phyloP scores from a whole-genome alignment of 2,113 vertebrate genomes.

The Rhombomys opimus region DNA sequence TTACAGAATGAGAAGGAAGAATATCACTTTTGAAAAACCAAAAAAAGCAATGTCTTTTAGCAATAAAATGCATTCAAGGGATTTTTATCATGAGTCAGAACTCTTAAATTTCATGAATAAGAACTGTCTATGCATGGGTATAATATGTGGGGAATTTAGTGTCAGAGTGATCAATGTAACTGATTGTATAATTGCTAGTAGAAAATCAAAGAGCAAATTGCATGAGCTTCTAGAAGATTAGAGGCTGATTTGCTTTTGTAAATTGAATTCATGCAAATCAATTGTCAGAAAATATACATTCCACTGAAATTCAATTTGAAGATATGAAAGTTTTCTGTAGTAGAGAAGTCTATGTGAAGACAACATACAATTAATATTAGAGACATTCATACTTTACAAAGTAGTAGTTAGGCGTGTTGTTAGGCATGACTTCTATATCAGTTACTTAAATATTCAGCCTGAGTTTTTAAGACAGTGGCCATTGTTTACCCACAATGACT shows the following conservation, averaged over 20 bases:
- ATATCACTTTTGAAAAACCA: neutral
- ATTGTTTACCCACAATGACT: neutral
- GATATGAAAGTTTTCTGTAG: neutral
- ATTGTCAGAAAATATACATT: slow-evolving; percentile 53
- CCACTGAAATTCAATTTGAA: slow-evolving; percentile 54
- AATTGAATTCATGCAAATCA: slow-evolving; percentile 17
- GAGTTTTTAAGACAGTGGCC: neutral
- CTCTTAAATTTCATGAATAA: slow-evolving; percentile 50
- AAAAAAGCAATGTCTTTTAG: neutral
- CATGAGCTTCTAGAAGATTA: neutral
- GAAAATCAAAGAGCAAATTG: slow-evolving; percentile 21
- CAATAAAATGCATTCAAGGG: slow-evolving; percentile 27
- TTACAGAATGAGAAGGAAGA: slow-evolving; percentile 14
- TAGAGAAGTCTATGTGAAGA: neutral
- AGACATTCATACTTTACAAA: neutral
- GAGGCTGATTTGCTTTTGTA: slow-evolving; percentile 39
- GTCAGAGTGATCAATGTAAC: slow-evolving; percentile 19
- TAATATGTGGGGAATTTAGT: neutral
- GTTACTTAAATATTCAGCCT: neutral
- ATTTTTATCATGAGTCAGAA: slow-evolving; percentile 28
- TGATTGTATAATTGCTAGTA: slow-evolving; percentile 1
- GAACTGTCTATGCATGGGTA: neutral
- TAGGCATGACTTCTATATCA: neutral
- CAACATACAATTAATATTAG: neutral
- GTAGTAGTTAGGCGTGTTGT: neutral